Base-by-base conservation (phyloP, 1,140 invertebrate species). In the Eumaeus atala region DNA sequence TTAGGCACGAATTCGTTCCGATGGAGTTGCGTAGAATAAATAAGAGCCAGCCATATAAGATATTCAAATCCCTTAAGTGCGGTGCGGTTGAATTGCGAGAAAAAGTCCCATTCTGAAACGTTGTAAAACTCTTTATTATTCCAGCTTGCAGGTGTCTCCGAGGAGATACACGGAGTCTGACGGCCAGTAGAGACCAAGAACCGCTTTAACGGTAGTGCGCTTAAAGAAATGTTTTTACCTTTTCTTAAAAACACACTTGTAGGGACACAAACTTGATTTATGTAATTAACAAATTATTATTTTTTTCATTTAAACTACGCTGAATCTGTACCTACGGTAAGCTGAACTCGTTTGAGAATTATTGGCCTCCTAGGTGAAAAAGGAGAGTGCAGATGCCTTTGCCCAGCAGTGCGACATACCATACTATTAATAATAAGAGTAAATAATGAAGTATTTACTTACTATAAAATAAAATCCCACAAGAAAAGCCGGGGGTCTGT, bases 1-100 rank as follows among this genome's bases (percentile, higher is more conserved):
- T 68, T 72, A 64, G 59, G 57, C 61, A 72, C 61, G 74, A 67
- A 74, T 75, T 66, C 70, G 65, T 74, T 67, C 66, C 62, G 44
- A 59, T 53, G 21, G 62, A 75, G 71, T 77, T 77, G 75, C 74
- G 72, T 77, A 59, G 70, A 72, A 77, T 72, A 78, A 76, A 84
- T 82, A 84, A 84, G 83, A 76, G 75, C 73, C 70, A 58, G n/a
- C 67, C 76, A 73, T 77, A 74, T 86, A 83, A 84, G 81, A 80
- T 84, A 84, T 86, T 86, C 81, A 84, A 83, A 84, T 86, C 83
- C 79, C 81, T 81, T 84, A 84, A 86, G 83, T 86, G 81, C 77
- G 78, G 66, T 77, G 83, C 73, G 83, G 83, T 82, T 80, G 81
- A 80, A 84, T 77, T 79, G 78, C 79, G 81, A 69, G 81, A 82